Base-by-base conservation (phyloP, 2,113 vertebrate genomes). In the Callocephalon fimbriatum region DNA sequence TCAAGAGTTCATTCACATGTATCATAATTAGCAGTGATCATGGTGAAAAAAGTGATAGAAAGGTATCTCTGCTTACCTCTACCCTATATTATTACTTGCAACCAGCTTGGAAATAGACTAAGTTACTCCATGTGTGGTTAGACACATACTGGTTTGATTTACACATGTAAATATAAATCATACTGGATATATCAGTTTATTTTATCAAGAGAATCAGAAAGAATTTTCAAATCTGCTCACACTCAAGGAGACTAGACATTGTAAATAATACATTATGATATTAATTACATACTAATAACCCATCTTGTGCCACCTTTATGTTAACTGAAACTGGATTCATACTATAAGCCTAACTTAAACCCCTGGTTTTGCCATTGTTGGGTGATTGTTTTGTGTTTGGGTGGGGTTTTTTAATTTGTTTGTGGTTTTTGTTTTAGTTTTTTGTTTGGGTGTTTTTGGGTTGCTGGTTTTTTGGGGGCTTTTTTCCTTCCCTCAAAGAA, bases 71-170 rank as follows among this genome's bases (percentile, higher is more conserved):
- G 23, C 16, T 71, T 93, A 71, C 73, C 27, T 86, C 67, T n/a
- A 21, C 21, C 23, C 58, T 12, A 2, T 42, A 63, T 45, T 35
- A 88, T 15, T 82, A 47, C 47, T 75, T 37, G 61, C 50, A 94
- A 75, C 2, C 56, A 78, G 42, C 38, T 77, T 79, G 59, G 50
- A 77, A 88, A 74, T 38, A 84, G 47, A 74, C 35, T 80, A 79
- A 83, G 40, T 92, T 68, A 93, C 7, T 68, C 80, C 86, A 78
- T 59, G 37, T 94, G 88, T 96, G 68, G 76, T 65, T 68, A 95
- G 66, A 72, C 62, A 94, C 95, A 96, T 21, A 86, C 4, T 92
- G 86, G 44, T 92, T 97, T 94, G 72, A 97, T 97, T 94, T 95
- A 95, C 76, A 88, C 88, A 83, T 15, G 74, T 93, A 94, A 97